Conservation (phyloP, 2,113 vertebrate genomes). For the Otus sunia region DNA sequence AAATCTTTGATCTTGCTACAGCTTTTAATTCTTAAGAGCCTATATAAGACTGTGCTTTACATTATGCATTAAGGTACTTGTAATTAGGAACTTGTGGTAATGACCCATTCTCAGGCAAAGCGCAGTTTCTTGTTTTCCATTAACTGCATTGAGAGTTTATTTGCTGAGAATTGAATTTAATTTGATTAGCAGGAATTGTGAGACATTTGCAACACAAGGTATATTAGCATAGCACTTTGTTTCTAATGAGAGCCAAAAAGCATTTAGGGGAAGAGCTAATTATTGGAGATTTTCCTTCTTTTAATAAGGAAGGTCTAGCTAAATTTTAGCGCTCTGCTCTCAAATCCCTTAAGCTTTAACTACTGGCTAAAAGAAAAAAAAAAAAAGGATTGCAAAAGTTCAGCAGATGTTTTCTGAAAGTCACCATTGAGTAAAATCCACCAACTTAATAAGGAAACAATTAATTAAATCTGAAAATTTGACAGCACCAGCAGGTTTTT, state of each 20-base stretch:
- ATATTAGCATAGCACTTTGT: constrained; percentile 74
- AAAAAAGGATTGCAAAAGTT: neutral
- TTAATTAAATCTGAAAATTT: neutral
- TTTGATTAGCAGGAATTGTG: constrained; percentile 79
- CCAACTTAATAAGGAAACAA: neutral
- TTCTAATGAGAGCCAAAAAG: constrained; percentile 76
- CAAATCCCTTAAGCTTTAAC: constrained; percentile 68
- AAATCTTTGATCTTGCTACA: constrained; percentile 51
- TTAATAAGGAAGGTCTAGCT: constrained; percentile 66
- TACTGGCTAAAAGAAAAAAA: constrained; percentile 41
- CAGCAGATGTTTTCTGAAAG: neutral
- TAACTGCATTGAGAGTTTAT: constrained; percentile 75
- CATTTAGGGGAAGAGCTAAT: constrained; percentile 75
- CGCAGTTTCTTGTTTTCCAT: constrained; percentile 69
- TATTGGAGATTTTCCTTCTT: constrained; percentile 57
- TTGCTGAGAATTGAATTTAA: constrained; percentile 75
- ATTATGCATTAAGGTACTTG: constrained; percentile 61
- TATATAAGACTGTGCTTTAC: constrained; percentile 39
- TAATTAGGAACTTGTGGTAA: constrained; percentile 75
- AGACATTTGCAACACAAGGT: constrained; percentile 76
- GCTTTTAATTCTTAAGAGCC: constrained; percentile 31
- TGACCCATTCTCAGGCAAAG: constrained; percentile 73
- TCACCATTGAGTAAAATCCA: neutral
- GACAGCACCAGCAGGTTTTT: neutral
- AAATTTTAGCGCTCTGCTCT: constrained; percentile 60